Conservation (phyloP, 2,797 vertebrate genomes). For the Oreochromis mossambicus region DNA sequence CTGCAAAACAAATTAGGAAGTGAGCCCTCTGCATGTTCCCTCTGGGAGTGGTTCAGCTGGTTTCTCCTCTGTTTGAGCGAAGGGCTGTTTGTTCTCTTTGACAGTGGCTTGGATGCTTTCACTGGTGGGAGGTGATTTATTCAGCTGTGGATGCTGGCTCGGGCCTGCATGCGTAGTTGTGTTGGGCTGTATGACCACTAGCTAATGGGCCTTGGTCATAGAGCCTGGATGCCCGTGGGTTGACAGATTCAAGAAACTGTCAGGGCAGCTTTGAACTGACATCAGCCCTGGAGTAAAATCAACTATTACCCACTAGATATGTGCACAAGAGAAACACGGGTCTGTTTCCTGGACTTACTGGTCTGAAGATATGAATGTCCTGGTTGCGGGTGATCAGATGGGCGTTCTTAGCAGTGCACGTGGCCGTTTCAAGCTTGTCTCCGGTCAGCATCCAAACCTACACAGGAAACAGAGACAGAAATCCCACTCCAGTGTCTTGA, state of each 20-base stretch:
- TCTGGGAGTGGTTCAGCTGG: slow-evolving; percentile 60
- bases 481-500: background rate
- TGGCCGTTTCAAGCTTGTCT: slow-evolving; percentile 97
- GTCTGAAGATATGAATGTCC: slow-evolving; percentile 93
- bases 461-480: background rate
- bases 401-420: slow-evolving; percentile 95
- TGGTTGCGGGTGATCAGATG: slow-evolving; percentile 96
- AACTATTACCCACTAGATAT: background rate
- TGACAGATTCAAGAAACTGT: background rate
- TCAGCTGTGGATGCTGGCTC: slow-evolving; percentile 40
- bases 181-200: slow-evolving; percentile 18
- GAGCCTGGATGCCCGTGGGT: slow-evolving; percentile 14
- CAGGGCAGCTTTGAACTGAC: slow-evolving; percentile 14
- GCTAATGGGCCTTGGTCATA: slow-evolving; percentile 12
- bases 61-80: slow-evolving; percentile 37
- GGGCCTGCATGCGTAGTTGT: slow-evolving; percentile 2
- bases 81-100: slow-evolving; percentile 58
- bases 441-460: slow-evolving; percentile 99
- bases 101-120: slow-evolving; percentile 51
- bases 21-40: slow-evolving; percentile 52
- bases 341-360: slow-evolving; percentile 74
- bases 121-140: slow-evolving; percentile 67
- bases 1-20: slow-evolving; percentile 75
- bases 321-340: background rate
- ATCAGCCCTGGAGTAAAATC: slow-evolving; percentile 3